These are phyloP conservation scores for Tapera naevia DNA, from an alignment of 2,797 vertebrate species.

Conservation along the genomic window DNA sequence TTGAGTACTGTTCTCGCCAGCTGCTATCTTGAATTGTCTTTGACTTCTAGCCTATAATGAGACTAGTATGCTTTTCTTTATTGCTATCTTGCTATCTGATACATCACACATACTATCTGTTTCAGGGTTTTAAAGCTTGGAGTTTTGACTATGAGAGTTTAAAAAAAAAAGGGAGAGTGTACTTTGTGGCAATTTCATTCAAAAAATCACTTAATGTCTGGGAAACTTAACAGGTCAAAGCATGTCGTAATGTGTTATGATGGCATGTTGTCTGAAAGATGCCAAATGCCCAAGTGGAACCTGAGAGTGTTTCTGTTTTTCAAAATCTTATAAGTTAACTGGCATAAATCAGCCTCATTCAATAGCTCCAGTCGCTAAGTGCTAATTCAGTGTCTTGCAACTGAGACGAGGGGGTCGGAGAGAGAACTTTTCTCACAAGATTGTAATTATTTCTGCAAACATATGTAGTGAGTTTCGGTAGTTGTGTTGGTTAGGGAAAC, in stretches of 20 bases:
- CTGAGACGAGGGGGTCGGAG: background rate
- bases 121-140: background rate
- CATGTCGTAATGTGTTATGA: background rate
- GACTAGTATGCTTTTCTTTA: background rate
- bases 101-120: background rate
- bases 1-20: background rate
- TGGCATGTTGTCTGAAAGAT: background rate
- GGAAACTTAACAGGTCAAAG: background rate
- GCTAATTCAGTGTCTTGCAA: background rate
- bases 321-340: background rate
- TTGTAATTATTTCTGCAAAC: constrained; percentile 12
- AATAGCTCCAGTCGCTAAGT: background rate
- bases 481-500: background rate
- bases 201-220: background rate
- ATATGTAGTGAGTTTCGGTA: background rate
- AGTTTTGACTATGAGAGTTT: background rate
- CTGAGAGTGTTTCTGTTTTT: constrained; percentile 21
- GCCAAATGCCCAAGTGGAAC: background rate
- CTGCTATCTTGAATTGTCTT: background rate
- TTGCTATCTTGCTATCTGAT: background rate
- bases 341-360: background rate
- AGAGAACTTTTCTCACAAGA: background rate
- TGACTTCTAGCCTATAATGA: background rate
- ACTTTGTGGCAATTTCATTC: background rate
- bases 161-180: background rate